Evolutionary conservation across 2,113 vertebrate species (phyloP).

Genomic region (Chaetura pelagica): DNA sequence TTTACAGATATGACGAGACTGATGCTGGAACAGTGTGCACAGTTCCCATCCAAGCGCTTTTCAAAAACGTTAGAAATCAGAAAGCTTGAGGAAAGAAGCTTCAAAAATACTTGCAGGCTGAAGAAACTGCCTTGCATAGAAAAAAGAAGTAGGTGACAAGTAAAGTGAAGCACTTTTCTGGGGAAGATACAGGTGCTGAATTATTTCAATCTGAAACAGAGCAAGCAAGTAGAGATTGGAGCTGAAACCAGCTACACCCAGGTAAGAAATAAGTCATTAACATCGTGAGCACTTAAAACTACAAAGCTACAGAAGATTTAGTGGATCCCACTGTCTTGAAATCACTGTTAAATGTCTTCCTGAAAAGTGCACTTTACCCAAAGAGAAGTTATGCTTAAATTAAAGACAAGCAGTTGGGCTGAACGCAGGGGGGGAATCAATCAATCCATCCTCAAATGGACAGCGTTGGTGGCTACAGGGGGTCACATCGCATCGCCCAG

Average conservation of each 20-base stretch:
- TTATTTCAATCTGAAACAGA: not conserved
- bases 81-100: not conserved
- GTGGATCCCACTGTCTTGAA: not conserved
- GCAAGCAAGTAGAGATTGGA: not conserved
- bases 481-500: conserved; percentile 36
- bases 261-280: not conserved
- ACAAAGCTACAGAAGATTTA: not conserved
- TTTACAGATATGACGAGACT: not conserved
- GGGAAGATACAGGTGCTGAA: not conserved
- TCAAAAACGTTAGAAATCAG: not conserved
- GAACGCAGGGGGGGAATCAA: no score
- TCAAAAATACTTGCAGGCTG: not conserved
- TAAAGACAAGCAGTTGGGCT: not conserved
- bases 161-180: not conserved
- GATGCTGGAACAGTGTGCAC: not conserved
- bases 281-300: not conserved
- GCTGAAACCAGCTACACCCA: not conserved
- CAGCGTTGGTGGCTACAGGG: conserved; percentile 17
- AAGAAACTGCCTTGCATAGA: not conserved
- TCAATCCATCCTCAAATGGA: no score
- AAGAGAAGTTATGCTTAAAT: not conserved
- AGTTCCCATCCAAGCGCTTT: not conserved
- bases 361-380: not conserved
- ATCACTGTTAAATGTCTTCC: not conserved
- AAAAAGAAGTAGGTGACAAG: not conserved